Evolutionary conservation across 2,888 invertebrate species (phyloP).

Genomic region (Nineta flava): DNA sequence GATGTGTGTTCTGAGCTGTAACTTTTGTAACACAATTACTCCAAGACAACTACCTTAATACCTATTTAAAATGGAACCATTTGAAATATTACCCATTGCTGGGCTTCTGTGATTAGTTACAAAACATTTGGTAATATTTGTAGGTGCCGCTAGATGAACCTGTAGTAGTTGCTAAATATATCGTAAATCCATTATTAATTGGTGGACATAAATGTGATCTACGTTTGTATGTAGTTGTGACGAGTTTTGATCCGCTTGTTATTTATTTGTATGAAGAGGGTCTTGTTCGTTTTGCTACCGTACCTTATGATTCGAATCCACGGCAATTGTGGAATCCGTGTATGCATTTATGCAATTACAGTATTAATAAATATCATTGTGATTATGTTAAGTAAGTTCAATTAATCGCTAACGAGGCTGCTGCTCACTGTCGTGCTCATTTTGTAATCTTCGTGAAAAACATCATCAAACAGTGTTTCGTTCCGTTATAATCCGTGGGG

Average conservation of each 20-base stretch:
- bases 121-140: no score
- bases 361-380: conserved; percentile 92
- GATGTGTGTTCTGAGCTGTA: no score
- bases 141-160: conserved; percentile 85
- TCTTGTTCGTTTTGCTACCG: conserved; percentile 85
- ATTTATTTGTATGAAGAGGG: conserved; percentile 96
- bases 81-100: no score
- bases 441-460: not conserved
- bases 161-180: conserved; percentile 79
- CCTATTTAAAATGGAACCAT: not conserved
- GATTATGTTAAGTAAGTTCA: conserved; percentile 82
- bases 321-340: conserved; percentile 91
- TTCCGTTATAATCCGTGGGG: not conserved
- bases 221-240: conserved; percentile 84
- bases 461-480: not conserved
- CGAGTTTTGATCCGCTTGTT: conserved; percentile 85
- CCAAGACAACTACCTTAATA: not conserved
- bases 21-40: no score
- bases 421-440: not conserved
- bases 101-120: no score
- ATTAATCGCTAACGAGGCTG: no score
- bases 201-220: conserved; percentile 95
- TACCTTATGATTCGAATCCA: conserved; percentile 80
- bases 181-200: conserved; percentile 70
- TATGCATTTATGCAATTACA: conserved; percentile 97